Evolutionary conservation across 2,797 vertebrate species (phyloP), one percentile per base, ranked within the genome.

Genomic region (Syngnathus acus): DNA sequence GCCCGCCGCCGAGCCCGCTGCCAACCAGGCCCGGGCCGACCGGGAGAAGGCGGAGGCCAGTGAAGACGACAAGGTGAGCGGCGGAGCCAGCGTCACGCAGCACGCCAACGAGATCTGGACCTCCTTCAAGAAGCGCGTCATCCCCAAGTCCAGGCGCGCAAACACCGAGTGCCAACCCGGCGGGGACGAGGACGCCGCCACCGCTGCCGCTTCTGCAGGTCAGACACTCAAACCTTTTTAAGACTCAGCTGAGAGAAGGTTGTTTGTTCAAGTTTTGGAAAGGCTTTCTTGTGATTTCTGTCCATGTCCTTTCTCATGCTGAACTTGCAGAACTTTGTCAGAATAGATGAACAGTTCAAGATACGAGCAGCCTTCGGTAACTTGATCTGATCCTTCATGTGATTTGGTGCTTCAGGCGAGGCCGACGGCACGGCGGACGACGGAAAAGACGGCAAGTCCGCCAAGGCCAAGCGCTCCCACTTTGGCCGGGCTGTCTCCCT

Each of bases 21-120:
- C 23, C 23, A 1, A 23, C 40, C 50, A 71, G 82, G 65, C 0
- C 78, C 26, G 26, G 26, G 26, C 26, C 26, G 26, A 32, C 26
- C 26, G 80, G 54, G 87, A 88, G 59, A 81, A 86, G 62, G 64
- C 45, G 37, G 39, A 51, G 60, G 60, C 71, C 62, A 17, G 67
- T 60, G 0, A 66, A 32, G 86, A 73, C 11, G 75, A 65, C 14
- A 40, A 37, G 5, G 65, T 63, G 32, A 78, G 72, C 0, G 82
- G 74, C 14, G 82, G 82, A 0, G 86, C 79, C 17, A 84, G 82
- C 0, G 85, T 89, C 59, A 86, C 87, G 13, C 91, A 91, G 40
- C 92, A 93, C 2, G 89, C 91, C 85, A 92, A 89, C 8, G 92
- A 92, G 78, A 92, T 92, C 78, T 93, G 92, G 92, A 92, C 90